phyloP scores from a whole-genome alignment of 2,888 invertebrate species.

The Pedicia rivosa region DNA sequence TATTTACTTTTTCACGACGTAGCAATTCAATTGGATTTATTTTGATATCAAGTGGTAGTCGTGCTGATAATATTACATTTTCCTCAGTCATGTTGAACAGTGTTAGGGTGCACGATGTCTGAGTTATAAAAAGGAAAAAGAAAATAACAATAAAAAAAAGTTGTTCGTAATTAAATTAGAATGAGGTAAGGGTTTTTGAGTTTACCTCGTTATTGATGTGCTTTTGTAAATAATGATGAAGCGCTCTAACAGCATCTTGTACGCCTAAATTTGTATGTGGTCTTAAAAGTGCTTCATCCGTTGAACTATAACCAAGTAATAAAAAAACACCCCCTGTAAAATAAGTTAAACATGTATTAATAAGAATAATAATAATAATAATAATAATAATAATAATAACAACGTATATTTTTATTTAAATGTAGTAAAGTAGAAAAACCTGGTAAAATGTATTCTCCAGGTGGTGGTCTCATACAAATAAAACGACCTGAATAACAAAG shows the following conservation, averaged over 20 bases:
- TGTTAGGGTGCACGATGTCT: conserved; percentile 74
- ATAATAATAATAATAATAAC: no score
- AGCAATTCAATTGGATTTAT: conserved; percentile 49
- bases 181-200: conserved; percentile 1
- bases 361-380: neutral
- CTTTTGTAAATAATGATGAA: conserved; percentile 61
- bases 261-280: conserved; percentile 73
- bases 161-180: conserved; percentile 4
- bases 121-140: conserved; percentile 23
- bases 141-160: conserved; percentile 5
- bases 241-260: conserved; percentile 64
- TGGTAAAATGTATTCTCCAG: conserved; percentile 37
- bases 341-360: no score
- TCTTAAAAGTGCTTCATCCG: conserved; percentile 68
- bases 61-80: conserved; percentile 74
- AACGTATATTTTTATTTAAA: neutral
- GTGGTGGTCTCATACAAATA: conserved; percentile 77
- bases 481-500: conserved; percentile 83
- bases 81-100: conserved; percentile 75
- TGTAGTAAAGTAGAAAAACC: conserved; percentile 17
- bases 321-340: conserved; percentile 75
- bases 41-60: conserved; percentile 46
- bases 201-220: conserved; percentile 55
- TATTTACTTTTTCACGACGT: conserved; percentile 52
- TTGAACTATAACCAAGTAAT: conserved; percentile 76